Conservation (phyloP, 2,113 vertebrate species). For the Anthoscopus minutus region DNA sequence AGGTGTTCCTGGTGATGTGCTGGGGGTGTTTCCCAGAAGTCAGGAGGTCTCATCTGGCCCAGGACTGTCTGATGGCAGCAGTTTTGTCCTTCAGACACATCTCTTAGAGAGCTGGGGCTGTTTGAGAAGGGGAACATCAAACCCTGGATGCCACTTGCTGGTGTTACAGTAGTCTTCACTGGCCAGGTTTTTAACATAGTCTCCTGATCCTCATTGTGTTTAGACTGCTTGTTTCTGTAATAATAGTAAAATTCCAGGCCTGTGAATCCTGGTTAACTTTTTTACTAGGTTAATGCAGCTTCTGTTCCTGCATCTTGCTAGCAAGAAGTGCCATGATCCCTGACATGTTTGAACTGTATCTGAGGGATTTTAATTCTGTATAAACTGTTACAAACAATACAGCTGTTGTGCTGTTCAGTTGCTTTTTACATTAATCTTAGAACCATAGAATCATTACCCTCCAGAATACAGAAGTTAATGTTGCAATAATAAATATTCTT, state of each 20-base stretch:
- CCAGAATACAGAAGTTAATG: not conserved
- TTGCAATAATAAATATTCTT: not conserved
- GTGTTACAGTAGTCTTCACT: not conserved
- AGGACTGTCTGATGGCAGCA: not conserved
- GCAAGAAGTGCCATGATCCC: not conserved
- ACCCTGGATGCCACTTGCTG: not conserved
- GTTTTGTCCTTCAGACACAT: not conserved
- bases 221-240: not conserved
- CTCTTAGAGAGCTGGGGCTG: not conserved
- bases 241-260: not conserved
- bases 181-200: not conserved
- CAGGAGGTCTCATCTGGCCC: not conserved
- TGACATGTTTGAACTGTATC: not conserved
- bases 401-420: not conserved
- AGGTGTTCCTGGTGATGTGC: accelerated
- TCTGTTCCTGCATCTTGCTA: not conserved
- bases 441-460: not conserved
- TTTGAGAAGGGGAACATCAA: not conserved
- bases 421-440: not conserved
- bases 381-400: not conserved
- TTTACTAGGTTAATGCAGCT: not conserved
- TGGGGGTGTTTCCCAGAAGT: not conserved
- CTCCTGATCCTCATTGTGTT: not conserved
- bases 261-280: not conserved
- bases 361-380: not conserved